Evolutionary conservation across 2,888 invertebrate species (phyloP).

Genomic region (Eilema caniola): DNA sequence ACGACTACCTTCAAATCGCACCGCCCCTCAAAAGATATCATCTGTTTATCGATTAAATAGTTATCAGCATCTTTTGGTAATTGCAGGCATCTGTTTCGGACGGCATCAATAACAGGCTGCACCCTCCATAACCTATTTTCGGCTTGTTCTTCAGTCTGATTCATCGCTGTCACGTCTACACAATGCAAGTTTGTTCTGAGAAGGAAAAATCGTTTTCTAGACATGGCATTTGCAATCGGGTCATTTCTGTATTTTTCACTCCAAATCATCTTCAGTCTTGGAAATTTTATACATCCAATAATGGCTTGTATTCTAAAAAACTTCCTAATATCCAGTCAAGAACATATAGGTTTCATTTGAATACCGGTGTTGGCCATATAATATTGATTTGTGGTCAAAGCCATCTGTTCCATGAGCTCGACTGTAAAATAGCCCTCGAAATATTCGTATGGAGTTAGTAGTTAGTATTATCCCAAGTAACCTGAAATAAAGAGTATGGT

Average conservation of each 20-base stretch:
- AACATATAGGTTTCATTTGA: slow-evolving; percentile 14
- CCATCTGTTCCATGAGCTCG: slow-evolving; percentile 13
- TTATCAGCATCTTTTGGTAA: slow-evolving; percentile 36
- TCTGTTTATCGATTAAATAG: slow-evolving; percentile 42
- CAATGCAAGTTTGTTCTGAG: slow-evolving; percentile 30
- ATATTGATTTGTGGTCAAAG: slow-evolving; percentile 18
- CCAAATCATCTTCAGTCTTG: slow-evolving; percentile 39
- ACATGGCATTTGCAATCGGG: slow-evolving; percentile 35
- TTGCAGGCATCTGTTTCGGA: slow-evolving; percentile 44
- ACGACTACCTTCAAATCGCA: slow-evolving; percentile 42
- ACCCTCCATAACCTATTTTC: slow-evolving; percentile 31
- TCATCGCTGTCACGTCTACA: slow-evolving; percentile 9
- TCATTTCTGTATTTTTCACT: slow-evolving; percentile 26
- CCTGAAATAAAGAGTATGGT: no score
- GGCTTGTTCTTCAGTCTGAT: slow-evolving; percentile 26
- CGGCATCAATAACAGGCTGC: slow-evolving; percentile 53
- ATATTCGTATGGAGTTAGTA: slow-evolving; percentile 17
- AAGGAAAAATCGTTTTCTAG: slow-evolving; percentile 41
- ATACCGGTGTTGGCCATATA: slow-evolving; percentile 9
- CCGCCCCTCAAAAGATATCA: slow-evolving; percentile 42
- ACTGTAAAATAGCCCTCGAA: slow-evolving; percentile 18
- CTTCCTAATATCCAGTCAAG: slow-evolving; percentile 7
- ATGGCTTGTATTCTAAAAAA: slow-evolving; percentile 34
- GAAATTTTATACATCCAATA: slow-evolving; percentile 35
- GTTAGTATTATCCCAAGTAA: no score